phyloP scores from a whole-genome alignment of 2,797 vertebrate species.

The Anniella stebbinsi region DNA sequence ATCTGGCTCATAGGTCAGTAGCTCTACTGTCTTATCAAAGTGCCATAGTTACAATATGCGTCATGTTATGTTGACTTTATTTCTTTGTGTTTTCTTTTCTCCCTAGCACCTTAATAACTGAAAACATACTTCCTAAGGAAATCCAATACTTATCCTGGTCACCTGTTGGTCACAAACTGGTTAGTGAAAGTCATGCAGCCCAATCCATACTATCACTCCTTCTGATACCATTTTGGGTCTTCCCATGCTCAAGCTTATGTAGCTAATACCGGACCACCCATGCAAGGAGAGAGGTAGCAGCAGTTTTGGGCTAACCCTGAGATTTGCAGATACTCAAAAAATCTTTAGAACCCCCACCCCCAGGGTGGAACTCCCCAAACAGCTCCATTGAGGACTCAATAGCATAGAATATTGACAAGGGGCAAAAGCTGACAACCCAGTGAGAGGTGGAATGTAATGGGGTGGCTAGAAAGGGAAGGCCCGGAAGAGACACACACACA shows the following conservation, averaged over 20 bases:
- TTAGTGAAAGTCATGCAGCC: slow-evolving; percentile 69
- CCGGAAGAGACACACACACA: not conserved
- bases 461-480: no score
- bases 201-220: not conserved
- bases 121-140: slow-evolving; percentile 67
- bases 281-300: not conserved
- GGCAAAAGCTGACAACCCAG: not conserved
- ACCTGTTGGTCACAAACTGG: slow-evolving; percentile 82
- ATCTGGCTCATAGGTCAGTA: slow-evolving; percentile 78
- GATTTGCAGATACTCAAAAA: not conserved
- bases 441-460: not conserved
- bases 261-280: not conserved
- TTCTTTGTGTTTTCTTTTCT: slow-evolving; percentile 50
- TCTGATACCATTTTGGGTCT: not conserved
- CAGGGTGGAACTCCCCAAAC: not conserved
- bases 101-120: slow-evolving; percentile 67
- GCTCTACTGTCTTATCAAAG: slow-evolving; percentile 27
- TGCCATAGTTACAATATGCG: slow-evolving; percentile 35
- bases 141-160: slow-evolving; percentile 83
- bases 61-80: slow-evolving; percentile 40
- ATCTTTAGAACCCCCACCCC: not conserved
- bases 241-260: not conserved
- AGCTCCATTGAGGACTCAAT: not conserved
- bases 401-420: not conserved
- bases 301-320: not conserved